Evolutionary conservation across 1,140 invertebrate species (phyloP), one percentile per base, ranked within the genome.

Genomic region (Cylas formicarius): DNA sequence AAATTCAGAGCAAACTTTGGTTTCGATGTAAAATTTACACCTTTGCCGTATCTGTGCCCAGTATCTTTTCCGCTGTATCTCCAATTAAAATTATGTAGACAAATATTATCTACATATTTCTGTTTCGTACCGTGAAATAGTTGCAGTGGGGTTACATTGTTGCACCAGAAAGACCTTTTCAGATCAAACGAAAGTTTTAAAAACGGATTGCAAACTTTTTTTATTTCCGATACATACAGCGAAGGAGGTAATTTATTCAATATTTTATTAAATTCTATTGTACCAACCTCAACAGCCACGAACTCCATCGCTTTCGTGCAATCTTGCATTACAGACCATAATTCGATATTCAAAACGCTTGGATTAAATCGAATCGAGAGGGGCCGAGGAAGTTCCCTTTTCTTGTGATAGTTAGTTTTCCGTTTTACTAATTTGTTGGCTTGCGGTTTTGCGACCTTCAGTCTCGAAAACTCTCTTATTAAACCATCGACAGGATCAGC

Each of bases 71-170:
- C 60, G 36, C 48, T 41, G 2, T 43, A 26, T 18, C 60, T 45
- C 62, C 62, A 64, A 44, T 64, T 35, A 28, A 64, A 61, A 50
- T 64, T 64, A 27, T 61, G 38, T 9, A 17, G 20, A 26, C 50
- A 53, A 32, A 64, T 64, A 21, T 27, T 49, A 5, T 40, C 1
- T 9, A 56, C 39, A 43, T 56, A 51, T 7, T 28, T n/a, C n/a
- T 21, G 9, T 33, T 50, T 52, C 2, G 60, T 62, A 16, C 58
- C 62, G 42, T 64, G 60, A 36, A 62, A 62, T 14, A 62, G 24
- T 7, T 46, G 19, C 7, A 48, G 9, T 33, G 56, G 45, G 18
- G 41, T 19, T 2, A 54, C 41, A 31, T 39, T 32, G 2, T 14
- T 11, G 18, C 39, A 46, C 9, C 19, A 11, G 16, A 31, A 38